These are phyloP conservation scores for Cylloceria caligata DNA, from an alignment of 2,888 invertebrate genomes.

Conservation along the genomic window DNA sequence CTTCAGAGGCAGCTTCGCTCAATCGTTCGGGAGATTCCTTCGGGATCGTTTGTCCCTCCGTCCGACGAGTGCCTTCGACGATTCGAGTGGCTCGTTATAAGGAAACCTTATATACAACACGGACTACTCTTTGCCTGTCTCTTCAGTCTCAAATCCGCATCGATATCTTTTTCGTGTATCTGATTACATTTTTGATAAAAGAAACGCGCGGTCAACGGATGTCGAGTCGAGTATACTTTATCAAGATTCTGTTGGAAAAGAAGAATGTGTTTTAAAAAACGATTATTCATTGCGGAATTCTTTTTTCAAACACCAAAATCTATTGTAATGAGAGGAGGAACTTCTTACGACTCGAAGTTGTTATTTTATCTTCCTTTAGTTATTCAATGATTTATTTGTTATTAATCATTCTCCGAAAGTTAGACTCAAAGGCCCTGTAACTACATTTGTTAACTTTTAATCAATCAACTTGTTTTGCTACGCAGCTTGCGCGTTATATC, in stretches of 20 bases:
- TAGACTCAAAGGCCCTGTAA: neutral
- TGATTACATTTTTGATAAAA: constrained; percentile 34
- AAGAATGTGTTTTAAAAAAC: neutral
- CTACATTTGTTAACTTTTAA: too few relatives aligned
- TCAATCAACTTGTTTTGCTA: too few relatives aligned
- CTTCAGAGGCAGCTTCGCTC: constrained; percentile 13
- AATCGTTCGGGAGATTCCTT: constrained; percentile 31
- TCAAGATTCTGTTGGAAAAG: neutral
- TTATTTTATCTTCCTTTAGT: neutral
- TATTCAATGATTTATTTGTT: neutral
- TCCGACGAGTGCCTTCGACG: constrained; percentile 21
- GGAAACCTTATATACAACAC: constrained; percentile 42
- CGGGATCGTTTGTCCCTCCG: constrained; percentile 35
- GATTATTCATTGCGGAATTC: constrained; percentile 1
- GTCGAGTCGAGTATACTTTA: constrained; percentile 8
- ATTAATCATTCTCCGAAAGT: neutral
- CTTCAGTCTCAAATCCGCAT: constrained; percentile 21
- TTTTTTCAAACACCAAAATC: neutral
- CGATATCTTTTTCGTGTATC: constrained; percentile 44
- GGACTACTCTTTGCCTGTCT: constrained; percentile 19
- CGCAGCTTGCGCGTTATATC: too few relatives aligned
- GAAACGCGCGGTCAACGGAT: constrained; percentile 14
- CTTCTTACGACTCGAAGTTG: neutral
- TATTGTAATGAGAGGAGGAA: neutral
- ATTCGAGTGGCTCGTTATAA: constrained; percentile 48